phyloP scores from a whole-genome alignment of 2,797 vertebrate species.

The Thaleichthys pacificus region DNA sequence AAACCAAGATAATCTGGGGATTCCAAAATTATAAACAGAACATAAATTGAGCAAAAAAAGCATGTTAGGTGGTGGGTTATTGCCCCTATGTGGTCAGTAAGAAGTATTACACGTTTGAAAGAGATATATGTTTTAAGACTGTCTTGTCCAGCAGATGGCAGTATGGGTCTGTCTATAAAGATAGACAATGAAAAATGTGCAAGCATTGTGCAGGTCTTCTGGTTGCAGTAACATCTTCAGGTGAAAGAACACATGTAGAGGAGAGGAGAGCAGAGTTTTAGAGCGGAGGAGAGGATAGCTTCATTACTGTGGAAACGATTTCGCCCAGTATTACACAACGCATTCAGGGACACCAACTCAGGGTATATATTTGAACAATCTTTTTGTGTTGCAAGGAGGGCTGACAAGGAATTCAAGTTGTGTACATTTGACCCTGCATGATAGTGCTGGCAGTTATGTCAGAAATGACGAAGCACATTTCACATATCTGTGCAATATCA shows the following conservation, averaged over 20 bases:
- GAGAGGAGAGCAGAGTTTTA: too few relatives aligned
- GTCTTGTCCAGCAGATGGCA: constrained; percentile 15
- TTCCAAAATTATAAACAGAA: too few relatives aligned
- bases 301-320: too few relatives aligned
- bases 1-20: too few relatives aligned
- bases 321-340: too few relatives aligned
- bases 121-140: background rate
- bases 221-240: too few relatives aligned
- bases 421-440: background rate
- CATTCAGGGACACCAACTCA: too few relatives aligned
- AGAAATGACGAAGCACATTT: background rate
- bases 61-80: background rate
- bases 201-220: too few relatives aligned
- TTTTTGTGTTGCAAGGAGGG: background rate
- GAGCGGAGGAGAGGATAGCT: too few relatives aligned
- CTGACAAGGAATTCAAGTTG: background rate
- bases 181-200: too few relatives aligned
- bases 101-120: background rate
- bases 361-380: background rate
- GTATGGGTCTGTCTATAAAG: constrained; percentile 2
- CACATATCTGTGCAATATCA: background rate
- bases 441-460: background rate
- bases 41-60: background rate
- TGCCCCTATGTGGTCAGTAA: background rate
- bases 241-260: too few relatives aligned